These are phyloP conservation scores for Tachycineta bicolor DNA, from an alignment of 2,113 vertebrate genomes.

Conservation along the genomic window DNA sequence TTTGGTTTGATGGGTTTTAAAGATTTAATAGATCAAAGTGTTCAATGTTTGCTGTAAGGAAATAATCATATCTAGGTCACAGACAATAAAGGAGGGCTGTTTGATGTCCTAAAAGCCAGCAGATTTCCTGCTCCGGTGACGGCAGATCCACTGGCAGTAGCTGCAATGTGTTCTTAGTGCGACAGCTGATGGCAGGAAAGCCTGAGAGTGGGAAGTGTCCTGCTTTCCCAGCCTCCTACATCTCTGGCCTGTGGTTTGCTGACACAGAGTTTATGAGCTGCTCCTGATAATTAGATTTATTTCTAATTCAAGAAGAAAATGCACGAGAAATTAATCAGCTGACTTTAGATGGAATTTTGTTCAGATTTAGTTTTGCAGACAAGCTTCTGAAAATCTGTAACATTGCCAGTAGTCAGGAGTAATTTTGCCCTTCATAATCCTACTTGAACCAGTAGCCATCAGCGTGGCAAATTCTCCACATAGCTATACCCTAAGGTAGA, in stretches of 20 bases:
- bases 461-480: neutral
- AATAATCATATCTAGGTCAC: neutral
- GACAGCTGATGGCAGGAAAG: neutral
- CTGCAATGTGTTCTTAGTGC: neutral
- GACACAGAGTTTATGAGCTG: neutral
- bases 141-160: neutral
- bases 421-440: neutral
- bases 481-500: neutral
- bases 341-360: neutral
- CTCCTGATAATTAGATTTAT: neutral
- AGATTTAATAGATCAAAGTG: neutral
- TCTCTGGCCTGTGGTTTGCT: neutral
- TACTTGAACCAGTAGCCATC: neutral
- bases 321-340: fast-evolving
- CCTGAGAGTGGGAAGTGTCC: neutral
- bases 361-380: neutral
- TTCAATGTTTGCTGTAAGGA: neutral
- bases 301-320: neutral
- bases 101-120: neutral
- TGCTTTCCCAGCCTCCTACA: neutral
- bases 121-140: neutral
- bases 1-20: neutral
- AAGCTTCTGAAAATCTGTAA: neutral
- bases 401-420: neutral
- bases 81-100: neutral